These are phyloP conservation scores for Thalassaphorura encarpata DNA, from an alignment of 1,140 invertebrate species.

Conservation along the genomic window DNA sequence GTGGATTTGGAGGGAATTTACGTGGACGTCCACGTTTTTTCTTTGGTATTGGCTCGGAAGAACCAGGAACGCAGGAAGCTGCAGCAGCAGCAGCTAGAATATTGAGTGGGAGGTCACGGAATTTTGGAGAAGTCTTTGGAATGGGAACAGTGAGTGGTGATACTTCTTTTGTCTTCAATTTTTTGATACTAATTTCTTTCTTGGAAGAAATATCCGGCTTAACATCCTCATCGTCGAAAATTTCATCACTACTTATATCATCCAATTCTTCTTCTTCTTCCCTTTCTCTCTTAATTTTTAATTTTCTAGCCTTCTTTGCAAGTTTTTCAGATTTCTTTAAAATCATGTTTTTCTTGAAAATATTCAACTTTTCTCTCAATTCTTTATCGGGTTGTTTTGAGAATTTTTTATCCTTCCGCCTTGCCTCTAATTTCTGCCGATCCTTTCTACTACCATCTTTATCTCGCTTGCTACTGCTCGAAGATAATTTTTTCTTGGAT, in stretches of 20 bases:
- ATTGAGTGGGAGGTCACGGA: not conserved
- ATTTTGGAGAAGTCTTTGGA: not conserved
- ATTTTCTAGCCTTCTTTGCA: conserved; percentile 5
- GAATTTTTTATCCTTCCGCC: not conserved
- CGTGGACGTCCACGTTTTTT: too few species aligned
- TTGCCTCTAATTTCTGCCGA: too few species aligned
- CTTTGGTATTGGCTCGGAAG: too few species aligned
- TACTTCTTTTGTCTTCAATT: too few species aligned
- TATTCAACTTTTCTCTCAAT: not conserved
- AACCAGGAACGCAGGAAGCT: too few species aligned
- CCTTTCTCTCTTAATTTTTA: not conserved
- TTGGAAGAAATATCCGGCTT: too few species aligned
- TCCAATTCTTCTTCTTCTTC: not conserved
- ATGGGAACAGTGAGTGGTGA: conserved; percentile 23
- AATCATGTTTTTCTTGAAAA: conserved; percentile 25
- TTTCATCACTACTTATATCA: not conserved
- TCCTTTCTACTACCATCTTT: not conserved
- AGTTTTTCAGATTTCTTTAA: conserved; percentile 17
- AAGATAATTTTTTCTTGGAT: not conserved
- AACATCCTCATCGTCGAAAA: not conserved
- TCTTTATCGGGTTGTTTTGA: not conserved
- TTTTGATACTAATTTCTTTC: too few species aligned
- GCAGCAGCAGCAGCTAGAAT: too few species aligned
- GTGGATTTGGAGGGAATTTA: too few species aligned
- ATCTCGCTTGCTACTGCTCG: not conserved